phyloP scores from a whole-genome alignment of 2,797 vertebrate genomes.

The Argya squamiceps region DNA sequence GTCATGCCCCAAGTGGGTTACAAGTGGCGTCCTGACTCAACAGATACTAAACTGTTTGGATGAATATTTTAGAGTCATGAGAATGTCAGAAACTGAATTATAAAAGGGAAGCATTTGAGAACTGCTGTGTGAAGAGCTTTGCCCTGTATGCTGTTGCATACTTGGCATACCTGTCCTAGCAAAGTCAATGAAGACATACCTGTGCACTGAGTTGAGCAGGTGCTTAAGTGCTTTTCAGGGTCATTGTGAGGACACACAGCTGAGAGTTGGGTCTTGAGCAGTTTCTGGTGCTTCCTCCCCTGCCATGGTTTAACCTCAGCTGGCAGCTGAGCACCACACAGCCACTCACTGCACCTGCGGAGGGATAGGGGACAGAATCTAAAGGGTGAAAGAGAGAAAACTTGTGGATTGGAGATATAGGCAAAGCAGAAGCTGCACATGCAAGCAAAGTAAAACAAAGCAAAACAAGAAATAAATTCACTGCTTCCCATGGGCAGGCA shows the following conservation, averaged over 20 bases:
- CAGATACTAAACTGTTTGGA: constrained; percentile 39
- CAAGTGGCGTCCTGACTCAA: constrained; percentile 49
- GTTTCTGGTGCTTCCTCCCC: not conserved
- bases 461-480: not conserved
- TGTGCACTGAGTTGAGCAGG: not conserved
- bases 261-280: not conserved
- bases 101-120: constrained; percentile 30
- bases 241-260: not conserved
- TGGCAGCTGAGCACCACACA: not conserved
- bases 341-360: not conserved
- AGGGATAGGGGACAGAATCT: not conserved
- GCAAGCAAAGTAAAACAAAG: not conserved
- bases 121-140: constrained; percentile 15
- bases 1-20: constrained; percentile 34
- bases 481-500: not conserved
- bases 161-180: constrained; percentile 23
- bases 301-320: not conserved
- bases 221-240: not conserved
- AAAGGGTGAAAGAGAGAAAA: not conserved
- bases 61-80: constrained; percentile 39
- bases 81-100: constrained; percentile 37
- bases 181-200: constrained; percentile 39
- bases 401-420: not conserved
- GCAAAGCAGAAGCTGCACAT: not conserved
- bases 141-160: constrained; percentile 7